Conservation (phyloP, 2,888 invertebrate genomes). For the Nomada fucata region DNA sequence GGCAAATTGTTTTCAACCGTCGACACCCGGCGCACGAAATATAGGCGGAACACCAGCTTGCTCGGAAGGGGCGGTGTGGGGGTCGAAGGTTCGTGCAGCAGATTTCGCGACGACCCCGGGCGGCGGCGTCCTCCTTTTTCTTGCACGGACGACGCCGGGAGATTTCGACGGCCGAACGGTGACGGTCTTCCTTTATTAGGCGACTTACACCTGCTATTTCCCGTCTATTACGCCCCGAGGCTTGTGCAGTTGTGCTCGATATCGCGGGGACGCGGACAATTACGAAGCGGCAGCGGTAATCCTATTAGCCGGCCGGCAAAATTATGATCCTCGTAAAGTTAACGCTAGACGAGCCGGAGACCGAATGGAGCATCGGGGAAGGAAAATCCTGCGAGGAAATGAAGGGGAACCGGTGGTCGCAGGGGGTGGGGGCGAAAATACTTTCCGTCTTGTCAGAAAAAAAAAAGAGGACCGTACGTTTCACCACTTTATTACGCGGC, state of each 20-base stretch:
- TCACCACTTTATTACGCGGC: conserved; percentile 72
- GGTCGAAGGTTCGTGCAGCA: conserved; percentile 30
- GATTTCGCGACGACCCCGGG: conserved; percentile 55
- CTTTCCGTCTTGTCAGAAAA: conserved; percentile 41
- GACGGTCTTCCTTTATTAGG: conserved; percentile 51
- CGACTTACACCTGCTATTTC: conserved; percentile 52
- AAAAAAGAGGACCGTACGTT: conserved; percentile 66
- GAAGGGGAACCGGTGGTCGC: conserved; percentile 30
- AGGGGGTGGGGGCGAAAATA: conserved; percentile 50
- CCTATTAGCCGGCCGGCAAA: conserved; percentile 41
- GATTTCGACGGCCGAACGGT: neutral
- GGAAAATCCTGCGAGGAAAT: conserved; percentile 38
- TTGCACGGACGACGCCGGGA: neutral
- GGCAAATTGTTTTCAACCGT: conserved; percentile 81
- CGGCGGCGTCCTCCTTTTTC: conserved; percentile 39
- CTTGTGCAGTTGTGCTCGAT: conserved; percentile 24
- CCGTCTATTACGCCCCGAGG: conserved; percentile 49
- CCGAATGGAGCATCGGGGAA: neutral
- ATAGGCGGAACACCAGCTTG: conserved; percentile 64
- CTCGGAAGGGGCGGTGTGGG: conserved; percentile 11
- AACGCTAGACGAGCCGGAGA: conserved; percentile 7
- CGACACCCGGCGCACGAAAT: conserved; percentile 81
- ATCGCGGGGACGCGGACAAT: conserved; percentile 35
- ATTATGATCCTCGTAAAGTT: conserved; percentile 53
- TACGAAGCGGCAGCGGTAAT: conserved; percentile 39